phyloP scores from a whole-genome alignment of 2,797 vertebrate species.

The Anguilla obscura region DNA sequence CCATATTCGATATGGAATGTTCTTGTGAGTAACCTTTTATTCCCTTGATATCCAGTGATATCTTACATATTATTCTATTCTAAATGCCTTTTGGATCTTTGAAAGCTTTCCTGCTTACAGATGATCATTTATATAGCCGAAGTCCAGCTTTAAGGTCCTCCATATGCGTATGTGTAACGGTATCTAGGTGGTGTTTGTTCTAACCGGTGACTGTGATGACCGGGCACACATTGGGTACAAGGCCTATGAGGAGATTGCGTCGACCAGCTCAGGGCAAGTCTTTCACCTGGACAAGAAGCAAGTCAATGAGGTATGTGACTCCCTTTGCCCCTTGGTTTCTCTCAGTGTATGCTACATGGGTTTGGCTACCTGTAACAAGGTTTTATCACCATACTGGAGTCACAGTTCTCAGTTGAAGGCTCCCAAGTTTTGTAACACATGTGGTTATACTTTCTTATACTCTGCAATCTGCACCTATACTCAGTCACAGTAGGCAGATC shows the following conservation, averaged over 20 bases:
- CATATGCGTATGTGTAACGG: constrained; percentile 38
- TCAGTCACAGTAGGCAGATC: background rate
- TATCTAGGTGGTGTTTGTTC: constrained; percentile 91
- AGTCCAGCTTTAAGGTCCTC: background rate
- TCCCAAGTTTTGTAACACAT: background rate
- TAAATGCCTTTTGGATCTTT: background rate
- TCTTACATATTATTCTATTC: background rate
- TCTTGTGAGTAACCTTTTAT: background rate
- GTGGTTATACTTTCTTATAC: background rate
- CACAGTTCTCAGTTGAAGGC: background rate
- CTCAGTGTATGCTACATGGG: background rate
- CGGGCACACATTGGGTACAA: constrained; percentile 91
- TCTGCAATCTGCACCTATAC: background rate
- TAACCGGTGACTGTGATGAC: constrained; percentile 97
- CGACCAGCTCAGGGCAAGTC: constrained; percentile 96
- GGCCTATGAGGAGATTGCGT: constrained; percentile 97
- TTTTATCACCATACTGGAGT: background rate
- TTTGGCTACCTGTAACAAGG: background rate
- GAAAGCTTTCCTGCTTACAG: background rate
- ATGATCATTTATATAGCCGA: background rate
- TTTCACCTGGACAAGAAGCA: constrained; percentile 98
- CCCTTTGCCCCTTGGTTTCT: background rate
- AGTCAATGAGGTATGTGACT: constrained; percentile 90
- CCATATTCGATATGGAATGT: background rate
- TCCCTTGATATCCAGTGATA: background rate